Percentiles rank a stretch among this genome's conserved stretches.
Evolutionary conservation across 2,888 invertebrate genomes (phyloP).

Genomic region (Callinectes sapidus): DNA sequence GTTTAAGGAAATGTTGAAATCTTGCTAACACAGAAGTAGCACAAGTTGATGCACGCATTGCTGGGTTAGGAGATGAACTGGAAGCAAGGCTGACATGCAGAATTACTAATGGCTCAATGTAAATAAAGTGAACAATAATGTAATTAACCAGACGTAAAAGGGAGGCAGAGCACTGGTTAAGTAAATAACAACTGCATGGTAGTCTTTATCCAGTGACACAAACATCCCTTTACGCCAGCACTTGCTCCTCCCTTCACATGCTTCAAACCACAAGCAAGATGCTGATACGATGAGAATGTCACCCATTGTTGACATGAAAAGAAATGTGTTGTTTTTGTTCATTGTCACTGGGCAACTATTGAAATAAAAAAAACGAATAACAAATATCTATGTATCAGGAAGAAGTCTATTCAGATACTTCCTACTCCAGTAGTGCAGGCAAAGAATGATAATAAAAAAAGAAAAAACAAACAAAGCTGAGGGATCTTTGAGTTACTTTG

Average conservation of each 20-base stretch:
- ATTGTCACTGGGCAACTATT: background rate
- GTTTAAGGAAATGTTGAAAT: background rate
- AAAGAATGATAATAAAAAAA: conserved; percentile 2
- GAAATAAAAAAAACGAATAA: background rate
- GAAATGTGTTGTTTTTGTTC: background rate
- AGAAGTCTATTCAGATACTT: background rate
- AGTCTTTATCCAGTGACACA: background rate
- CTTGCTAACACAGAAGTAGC: background rate
- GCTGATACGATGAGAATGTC: background rate
- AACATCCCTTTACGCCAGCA: background rate
- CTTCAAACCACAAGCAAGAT: background rate
- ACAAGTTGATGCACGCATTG: background rate
- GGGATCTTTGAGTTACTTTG: conserved; percentile 8
- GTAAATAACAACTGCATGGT: background rate
- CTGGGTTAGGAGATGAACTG: background rate
- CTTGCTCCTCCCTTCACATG: background rate
- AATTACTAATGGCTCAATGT: background rate
- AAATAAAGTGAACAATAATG: background rate
- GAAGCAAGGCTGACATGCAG: background rate
- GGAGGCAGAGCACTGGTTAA: background rate
- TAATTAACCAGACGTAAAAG: background rate
- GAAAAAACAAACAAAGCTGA: too few relatives aligned
- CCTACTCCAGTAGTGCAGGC: background rate
- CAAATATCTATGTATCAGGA: background rate
- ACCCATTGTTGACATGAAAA: background rate